These are phyloP conservation scores for Cladopsammia gracilis DNA, from an alignment of 64 coral and sea anemone species.

Conservation along the genomic window DNA sequence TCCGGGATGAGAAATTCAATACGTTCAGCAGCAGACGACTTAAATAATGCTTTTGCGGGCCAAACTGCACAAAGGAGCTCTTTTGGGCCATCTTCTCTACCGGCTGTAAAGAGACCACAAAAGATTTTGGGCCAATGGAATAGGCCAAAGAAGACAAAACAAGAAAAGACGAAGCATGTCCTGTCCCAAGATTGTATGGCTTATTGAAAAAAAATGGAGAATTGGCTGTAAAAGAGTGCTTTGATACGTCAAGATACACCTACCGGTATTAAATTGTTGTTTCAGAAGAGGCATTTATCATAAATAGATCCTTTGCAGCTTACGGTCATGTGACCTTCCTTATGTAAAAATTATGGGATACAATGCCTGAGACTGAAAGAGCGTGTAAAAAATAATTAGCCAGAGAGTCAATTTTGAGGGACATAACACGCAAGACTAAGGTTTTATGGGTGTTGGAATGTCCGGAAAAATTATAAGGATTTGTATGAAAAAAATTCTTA, in stretches of 20 bases:
- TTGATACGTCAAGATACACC: too few species aligned
- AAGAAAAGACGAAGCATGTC: constrained; percentile 19
- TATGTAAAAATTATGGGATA: too few species aligned
- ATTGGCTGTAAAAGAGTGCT: constrained; percentile 31
- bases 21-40: constrained; percentile 6
- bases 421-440: too few species aligned
- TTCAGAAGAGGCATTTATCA: neutral
- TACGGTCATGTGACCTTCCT: too few species aligned
- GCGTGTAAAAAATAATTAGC: too few species aligned
- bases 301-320: too few species aligned
- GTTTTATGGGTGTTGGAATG: too few species aligned
- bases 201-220: constrained; percentile 32
- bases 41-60: too few species aligned
- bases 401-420: too few species aligned
- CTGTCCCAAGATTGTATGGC: constrained; percentile 55
- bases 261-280: neutral
- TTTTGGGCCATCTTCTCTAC: neutral
- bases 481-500: too few species aligned
- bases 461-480: too few species aligned
- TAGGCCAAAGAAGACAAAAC: constrained; percentile 42
- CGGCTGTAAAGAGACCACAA: neutral
- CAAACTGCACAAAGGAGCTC: neutral
- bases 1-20: constrained; percentile 43
- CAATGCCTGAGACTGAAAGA: too few species aligned
- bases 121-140: constrained; percentile 15